Evolutionary conservation across 2,113 vertebrate genomes (phyloP).

Genomic region (Perccottus glenii): DNA sequence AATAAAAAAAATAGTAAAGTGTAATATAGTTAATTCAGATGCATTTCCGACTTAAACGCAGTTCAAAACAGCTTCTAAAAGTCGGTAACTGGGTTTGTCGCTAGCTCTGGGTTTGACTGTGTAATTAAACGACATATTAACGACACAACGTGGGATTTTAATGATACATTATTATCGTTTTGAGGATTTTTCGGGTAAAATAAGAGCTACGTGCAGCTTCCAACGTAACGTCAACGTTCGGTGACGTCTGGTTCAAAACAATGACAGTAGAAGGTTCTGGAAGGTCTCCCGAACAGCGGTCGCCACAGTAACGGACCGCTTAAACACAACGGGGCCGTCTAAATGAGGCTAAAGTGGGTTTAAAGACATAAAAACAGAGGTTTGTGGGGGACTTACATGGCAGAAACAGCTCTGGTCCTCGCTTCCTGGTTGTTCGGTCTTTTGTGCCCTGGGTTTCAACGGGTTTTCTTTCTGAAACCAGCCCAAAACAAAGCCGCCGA

Average conservation of each 20-base stretch:
- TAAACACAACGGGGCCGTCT: fast-evolving
- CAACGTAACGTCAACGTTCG: neutral
- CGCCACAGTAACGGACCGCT: neutral
- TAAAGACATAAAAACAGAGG: neutral
- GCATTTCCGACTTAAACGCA: neutral
- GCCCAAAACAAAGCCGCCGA: conserved; percentile 62
- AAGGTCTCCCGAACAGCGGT: conserved; percentile 33
- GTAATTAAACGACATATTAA: neutral
- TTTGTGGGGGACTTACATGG: conserved; percentile 66
- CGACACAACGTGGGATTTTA: too few species aligned
- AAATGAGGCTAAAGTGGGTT: neutral
- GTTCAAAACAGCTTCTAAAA: neutral
- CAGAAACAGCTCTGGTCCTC: conserved; percentile 81
- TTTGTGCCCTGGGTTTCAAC: conserved; percentile 42
- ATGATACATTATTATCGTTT: too few species aligned
- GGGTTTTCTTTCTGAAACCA: conserved; percentile 70
- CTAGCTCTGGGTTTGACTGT: neutral
- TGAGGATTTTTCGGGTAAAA: neutral
- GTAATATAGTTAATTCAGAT: neutral
- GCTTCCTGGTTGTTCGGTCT: conserved; percentile 18
- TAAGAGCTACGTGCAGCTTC: neutral
- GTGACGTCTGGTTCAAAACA: conserved; percentile 63
- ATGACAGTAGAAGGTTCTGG: conserved; percentile 69
- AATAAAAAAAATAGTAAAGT: neutral
- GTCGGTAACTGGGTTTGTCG: neutral